Base-by-base conservation (phyloP, 2,113 vertebrate species). In the Blennius ocellaris region DNA sequence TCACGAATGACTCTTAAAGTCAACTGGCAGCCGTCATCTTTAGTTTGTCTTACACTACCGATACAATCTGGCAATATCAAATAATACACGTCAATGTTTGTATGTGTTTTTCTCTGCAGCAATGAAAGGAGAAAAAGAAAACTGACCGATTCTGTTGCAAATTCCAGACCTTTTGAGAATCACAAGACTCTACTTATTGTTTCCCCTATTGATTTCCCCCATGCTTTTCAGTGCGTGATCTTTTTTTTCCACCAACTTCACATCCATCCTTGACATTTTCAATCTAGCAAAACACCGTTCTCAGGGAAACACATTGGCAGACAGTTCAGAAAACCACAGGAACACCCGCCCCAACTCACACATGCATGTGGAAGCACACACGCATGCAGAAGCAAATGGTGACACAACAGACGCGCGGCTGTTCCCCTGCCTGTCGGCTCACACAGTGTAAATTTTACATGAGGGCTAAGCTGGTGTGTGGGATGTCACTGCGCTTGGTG, bases 371-470 rank as follows among this genome's bases (percentile, higher is more conserved):
- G 61, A 66, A 37, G 47, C 61, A 58, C 57, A 64, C 73, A 21
- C 15, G 48, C 54, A 54, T 6, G 10, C 48, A 37, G 40, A 57
- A 16, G 21, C 47, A 56, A 67, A 82, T 15, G 67, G 52, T 11
- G 76, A 65, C 90, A 85, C 90, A 77, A 84, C 87, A 89, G 84
- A 90, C 83, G 63, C 77, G 84, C 77, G 84, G 89, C 73, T 70
- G 74, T 69, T 84, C 43, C 49, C 61, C 66, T 76, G 81, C 78
- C 78, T 76, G 69, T 69, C 69, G 60, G 85, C 91, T 30, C 21
- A 84, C 76, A 53, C 67, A 17, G 65, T 89, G 93, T 96, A 93
- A 95, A 95, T 96, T 95, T 96, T 96, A 90, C 93, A 96, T 96
- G 94, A 96, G 93, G 66, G 30, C 90, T 95, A 95, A 96, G 92